These are phyloP conservation scores for Venturia canescens DNA, from an alignment of 1,140 invertebrate genomes.

Conservation along the genomic window DNA sequence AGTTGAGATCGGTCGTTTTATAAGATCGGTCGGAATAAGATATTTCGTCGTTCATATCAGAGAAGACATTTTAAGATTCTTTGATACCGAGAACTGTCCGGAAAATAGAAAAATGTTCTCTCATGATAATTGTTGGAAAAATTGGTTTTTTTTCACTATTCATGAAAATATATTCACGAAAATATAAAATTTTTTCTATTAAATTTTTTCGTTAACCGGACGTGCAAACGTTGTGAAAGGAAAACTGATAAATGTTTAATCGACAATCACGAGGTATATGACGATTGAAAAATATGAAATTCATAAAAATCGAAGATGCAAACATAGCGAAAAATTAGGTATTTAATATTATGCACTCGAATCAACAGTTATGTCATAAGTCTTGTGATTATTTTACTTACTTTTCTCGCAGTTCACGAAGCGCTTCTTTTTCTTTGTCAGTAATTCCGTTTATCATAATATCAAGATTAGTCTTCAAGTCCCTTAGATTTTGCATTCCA, in stretches of 20 bases:
- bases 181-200: too few relatives aligned
- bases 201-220: too few relatives aligned
- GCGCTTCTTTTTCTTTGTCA: slow-evolving; percentile 79
- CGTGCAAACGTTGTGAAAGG: too few relatives aligned
- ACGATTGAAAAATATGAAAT: too few relatives aligned
- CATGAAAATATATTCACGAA: too few relatives aligned
- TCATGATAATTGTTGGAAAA: slow-evolving; percentile 20
- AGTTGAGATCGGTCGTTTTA: slow-evolving; percentile 34
- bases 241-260: too few relatives aligned
- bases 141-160: slow-evolving; percentile 12
- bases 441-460: slow-evolving; percentile 80
- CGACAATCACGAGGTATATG: too few relatives aligned
- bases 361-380: too few relatives aligned
- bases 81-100: slow-evolving; percentile 60
- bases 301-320: too few relatives aligned
- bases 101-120: slow-evolving; percentile 58
- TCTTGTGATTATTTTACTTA: too few relatives aligned
- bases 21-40: slow-evolving; percentile 1
- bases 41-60: slow-evolving; percentile 40
- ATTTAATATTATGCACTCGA: not conserved
- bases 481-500: slow-evolving; percentile 81
- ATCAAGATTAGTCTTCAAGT: slow-evolving; percentile 81
- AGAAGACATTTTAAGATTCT: slow-evolving; percentile 57
- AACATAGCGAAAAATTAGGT: too few relatives aligned
- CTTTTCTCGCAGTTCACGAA: slow-evolving; percentile 81